Conservation (phyloP, 2,888 invertebrate genomes). For the Apoda limacodes region DNA sequence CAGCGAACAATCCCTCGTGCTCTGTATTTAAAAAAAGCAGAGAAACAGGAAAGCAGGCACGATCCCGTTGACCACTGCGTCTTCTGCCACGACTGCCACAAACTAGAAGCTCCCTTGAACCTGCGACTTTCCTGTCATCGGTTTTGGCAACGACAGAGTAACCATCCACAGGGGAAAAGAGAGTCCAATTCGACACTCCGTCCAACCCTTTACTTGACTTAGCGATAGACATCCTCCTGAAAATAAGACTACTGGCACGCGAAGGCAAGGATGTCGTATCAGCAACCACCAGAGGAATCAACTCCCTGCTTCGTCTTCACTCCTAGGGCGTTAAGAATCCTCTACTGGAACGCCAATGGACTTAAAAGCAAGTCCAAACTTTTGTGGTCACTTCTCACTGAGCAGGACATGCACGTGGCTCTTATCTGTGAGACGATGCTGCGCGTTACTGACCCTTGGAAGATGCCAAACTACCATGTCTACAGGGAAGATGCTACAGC, state of each 20-base stretch:
- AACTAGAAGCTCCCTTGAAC: neutral
- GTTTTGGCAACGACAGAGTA: too few relatives aligned
- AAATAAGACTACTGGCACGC: too few relatives aligned
- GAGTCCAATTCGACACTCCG: neutral
- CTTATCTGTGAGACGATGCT: conserved; percentile 1
- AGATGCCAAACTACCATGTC: neutral
- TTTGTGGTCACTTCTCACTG: neutral
- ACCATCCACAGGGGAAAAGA: neutral
- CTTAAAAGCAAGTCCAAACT: neutral
- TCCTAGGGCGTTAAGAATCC: neutral
- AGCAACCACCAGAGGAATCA: neutral
- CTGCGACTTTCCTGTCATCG: too few relatives aligned
- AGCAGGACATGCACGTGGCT: conserved; percentile 1
- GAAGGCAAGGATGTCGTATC: neutral
- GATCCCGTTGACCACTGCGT: too few relatives aligned
- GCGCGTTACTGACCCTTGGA: neutral
- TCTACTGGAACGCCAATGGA: neutral
- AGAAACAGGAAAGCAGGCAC: too few relatives aligned
- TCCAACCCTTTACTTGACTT: neutral
- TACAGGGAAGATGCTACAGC: conserved; percentile 2
- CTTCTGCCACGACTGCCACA: too few relatives aligned
- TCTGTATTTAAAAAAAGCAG: too few relatives aligned
- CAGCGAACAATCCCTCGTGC: too few relatives aligned
- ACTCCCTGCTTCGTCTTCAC: neutral
- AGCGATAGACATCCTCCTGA: neutral